Base-by-base conservation (phyloP, 2,797 vertebrate genomes). In the Apogon hyalosoma region DNA sequence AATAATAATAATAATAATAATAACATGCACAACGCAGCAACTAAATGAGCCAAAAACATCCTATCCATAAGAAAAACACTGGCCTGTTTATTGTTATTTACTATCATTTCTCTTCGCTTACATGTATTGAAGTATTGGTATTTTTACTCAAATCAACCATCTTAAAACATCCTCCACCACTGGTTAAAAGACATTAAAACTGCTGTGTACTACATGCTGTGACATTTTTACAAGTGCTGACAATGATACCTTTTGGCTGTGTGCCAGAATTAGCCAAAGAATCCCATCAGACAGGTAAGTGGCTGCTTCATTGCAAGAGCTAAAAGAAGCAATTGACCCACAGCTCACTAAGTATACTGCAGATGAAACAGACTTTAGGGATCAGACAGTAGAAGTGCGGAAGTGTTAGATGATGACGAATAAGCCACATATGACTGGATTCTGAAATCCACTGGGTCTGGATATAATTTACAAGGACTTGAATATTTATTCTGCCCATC, bases 261-360 rank as follows among this genome's bases (percentile, higher is more conserved):
- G 54, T 18, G 46, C 45, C 54, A 69, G 61, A 79, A 60, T 63
- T 73, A 85, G 54, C 62, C 36, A 55, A 64, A 56, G 75, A 87
- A 84, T 89, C 82, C 75, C 75, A 66, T 24, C 58, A 49, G 84
- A 82, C 72, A 75, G 75, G 80, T 87, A 66, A 13, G 47, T 68
- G 16, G 53, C 69, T 53, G 47, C 33, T 55, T 78, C 65, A 42
- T 75, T 65, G 51, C 47, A 48, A 65, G 39, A 65, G 51, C 64
- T 79, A 77, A 75, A 75, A 51, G 55, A 60, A 72, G 73, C 53
- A 62, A 39, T 11, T 55, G 77, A 65, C 65, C 75, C 47, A 7
- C 18, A 60, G 41, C 18, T 56, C 21, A 5, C 50, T 21, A 10
- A 4, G 39, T 40, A 10, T 4, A 24, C 21, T 24, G 21, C 21